Base-by-base conservation (phyloP, 2,797 vertebrate species). In the Capromys pilorides region DNA sequence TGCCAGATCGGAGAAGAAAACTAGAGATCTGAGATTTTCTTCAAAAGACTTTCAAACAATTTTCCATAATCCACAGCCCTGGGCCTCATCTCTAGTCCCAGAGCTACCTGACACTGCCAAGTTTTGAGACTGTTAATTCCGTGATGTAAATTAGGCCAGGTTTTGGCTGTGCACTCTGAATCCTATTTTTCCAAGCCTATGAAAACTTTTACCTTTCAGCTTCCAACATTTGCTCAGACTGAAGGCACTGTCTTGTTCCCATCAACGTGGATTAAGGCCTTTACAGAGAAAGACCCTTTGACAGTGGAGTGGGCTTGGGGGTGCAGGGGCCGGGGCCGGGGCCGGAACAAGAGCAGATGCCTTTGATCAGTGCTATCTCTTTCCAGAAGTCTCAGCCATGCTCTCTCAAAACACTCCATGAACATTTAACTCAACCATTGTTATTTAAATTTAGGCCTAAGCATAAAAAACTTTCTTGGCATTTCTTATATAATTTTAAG, bases 401-500 rank as follows among this genome's bases (percentile, higher is more conserved):
- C 69, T 82, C 94, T 75, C 89, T 87, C 78, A n/a, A 93, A 96
- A 95, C 26, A 94, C 84, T 51, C 31, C 75, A 16, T 31, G 18
- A 6, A 94, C 51, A 62, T 81, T 84, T 71, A 90, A 62, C 59
- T 86, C 31, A 75, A 33, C 12, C 31, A 21, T 26, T 81, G 41
- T 51, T 89, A 95, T 54, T 88, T 96, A 94, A 94, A 90, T 90
- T 92, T 64, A 85, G n/a, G 14, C 33, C 61, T 86, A 94, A 91
- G 82, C 36, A 2, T 51, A 31, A 88, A 90, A 93, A 94, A 39
- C 79, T 94, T 4, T 18, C 31, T 51, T 75, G 57, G 81, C 64
- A 96, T 78, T 77, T 71, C 54, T 78, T 85, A 64, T 14, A 83
- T 39, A 7, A 2, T 86, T 86, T 93, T 79, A 90, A 67, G 64